Evolutionary conservation across 2,113 vertebrate species (phyloP), one percentile per base, ranked within the genome.

Genomic region (Podarcis cretensis): DNA sequence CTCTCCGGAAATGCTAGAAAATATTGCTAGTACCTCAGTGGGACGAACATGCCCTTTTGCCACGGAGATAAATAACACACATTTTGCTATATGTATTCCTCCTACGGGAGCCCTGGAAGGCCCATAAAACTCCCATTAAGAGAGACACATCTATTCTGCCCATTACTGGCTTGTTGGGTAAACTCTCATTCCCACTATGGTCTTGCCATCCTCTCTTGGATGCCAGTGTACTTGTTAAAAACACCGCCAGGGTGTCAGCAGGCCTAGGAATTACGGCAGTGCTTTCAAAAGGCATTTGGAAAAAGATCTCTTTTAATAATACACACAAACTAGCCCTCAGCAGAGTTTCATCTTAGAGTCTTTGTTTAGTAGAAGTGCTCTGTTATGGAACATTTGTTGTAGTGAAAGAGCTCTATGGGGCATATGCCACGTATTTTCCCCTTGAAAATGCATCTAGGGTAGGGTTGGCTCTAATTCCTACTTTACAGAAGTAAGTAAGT

Each of bases 61-160:
- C 83, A 92, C 89, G 4, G 79, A 87, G 57, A 95, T 93, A 96
- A 93, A 89, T 91, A 93, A 89, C 93, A 27, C 3, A 85, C 54
- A 37, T 25, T 35, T 78, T 71, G 9, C 16, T 91, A 54, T 83
- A 86, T 92, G 95, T 94, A 92, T 1, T 8, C 81, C 81, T 92
- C 92, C 87, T 91, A 75, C 91, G 87, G 89, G 65, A 91, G 18
- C 16, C 3, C 1, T 4, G 77, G 86, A 88, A 94, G 40, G 57
- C 16, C 68, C 71, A 73, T 94, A 94, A 94, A 92, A 77, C 16
- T 89, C n/a, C 82, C 0, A 5, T 77, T 87, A 84, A 90, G 87
- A 43, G 69, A 92, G 32, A 65, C 68, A 13, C 21, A 32, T 84
- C 23, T 90, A 32, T 35, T 90, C 10, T 6, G 48, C 85, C 93